Base-by-base conservation (phyloP, 2,888 invertebrate species). In the Drosophila diplacantha region DNA sequence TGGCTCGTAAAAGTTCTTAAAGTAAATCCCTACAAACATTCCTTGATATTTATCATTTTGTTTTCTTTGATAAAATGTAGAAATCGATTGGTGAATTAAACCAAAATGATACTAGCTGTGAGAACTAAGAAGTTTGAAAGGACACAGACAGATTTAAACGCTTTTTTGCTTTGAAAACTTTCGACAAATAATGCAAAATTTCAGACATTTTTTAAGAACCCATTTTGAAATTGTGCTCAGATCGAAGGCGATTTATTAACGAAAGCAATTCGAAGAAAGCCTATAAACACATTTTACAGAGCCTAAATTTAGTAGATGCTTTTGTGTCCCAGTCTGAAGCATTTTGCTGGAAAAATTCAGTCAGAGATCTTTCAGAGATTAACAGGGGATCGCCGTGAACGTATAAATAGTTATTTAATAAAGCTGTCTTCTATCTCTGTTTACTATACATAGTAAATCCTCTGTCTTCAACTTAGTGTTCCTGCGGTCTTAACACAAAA, bases 271-370 rank as follows among this genome's bases (percentile, higher is more conserved):
- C 2, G 5, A 37, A n/a, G 11, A 3, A 32, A n/a, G 4, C 12
- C 26, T 29, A 20, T 24, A 32, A 65, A 83, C 81, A 82, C 72
- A 73, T 82, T 78, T 78, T 80, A 84, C 77, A 39, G 47, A 72
- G 81, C 72, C 59, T 31, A 18, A 20, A 62, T 59, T 56, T 63
- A 68, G 71, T 81, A 69, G 5, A 22, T 12, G 16, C 63, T 62
- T 52, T 41, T 34, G 47, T 52, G 47, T 34, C 37, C 18, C 31
- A n/a, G 24, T 12, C 22, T 32, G 5, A 38, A 18, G 14, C 11
- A 51, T 9, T 35, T 18, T 29, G 14, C 5, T 51, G 3, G 2
- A n/a, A 5, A 20, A 18, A 35, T 16, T 34, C 16, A 11, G 20
- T 14, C 20, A 14, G n/a, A 26, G n/a, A 34, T 58, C 34, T 24